Base-by-base conservation (phyloP, 2,888 invertebrate species). In the Polydrusus cervinus region DNA sequence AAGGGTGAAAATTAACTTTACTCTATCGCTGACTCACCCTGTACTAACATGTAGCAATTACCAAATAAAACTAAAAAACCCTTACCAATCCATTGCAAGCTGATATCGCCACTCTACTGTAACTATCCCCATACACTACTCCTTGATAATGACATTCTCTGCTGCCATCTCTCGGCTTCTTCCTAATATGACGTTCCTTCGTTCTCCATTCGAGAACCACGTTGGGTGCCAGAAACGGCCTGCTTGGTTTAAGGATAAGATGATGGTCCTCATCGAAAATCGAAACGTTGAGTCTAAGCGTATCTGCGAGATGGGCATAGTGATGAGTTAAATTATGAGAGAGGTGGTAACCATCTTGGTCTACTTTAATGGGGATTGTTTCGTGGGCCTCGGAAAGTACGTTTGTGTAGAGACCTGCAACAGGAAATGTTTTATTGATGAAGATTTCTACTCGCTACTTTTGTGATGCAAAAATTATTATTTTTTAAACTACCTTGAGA, bases 61-160 rank as follows among this genome's bases (percentile, higher is more conserved):
- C n/a, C n/a, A 25, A 25, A 5, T 25, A 25, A 25, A 25, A 25
- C 25, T 1, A 25, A 25, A n/a, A 25, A 25, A 25, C 5, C 25
- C 69, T 93, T 87, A 96, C 96, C 90, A 96, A 88, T 83, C 96
- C 96, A 84, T 93, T 90, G 85, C 96, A 96, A 16, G 95, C 91
- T 13, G 95, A 95, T 71, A 96, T 85, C 16, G 95, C 95, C 65
- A 95, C 93, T 78, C 88, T 90, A 45, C 95, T 95, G 71, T 88
- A 87, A 7, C 90, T 87, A 79, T 94, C 92, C 57, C 93, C 94
- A 69, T 91, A 88, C 76, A 96, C 89, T 80, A 90, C 88, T 79
- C 96, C 96, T 74, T 92, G 92, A 87, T 93, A 95, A 88, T 95
- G 95, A 86, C 96, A 96, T 68, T 89, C 88, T 47, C 89, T 90